A percentile compares a stretch with the other conserved stretches of the same genome.
Evolutionary conservation across 2,113 vertebrate species (phyloP).

Genomic region (Spermophilus dauricus): DNA sequence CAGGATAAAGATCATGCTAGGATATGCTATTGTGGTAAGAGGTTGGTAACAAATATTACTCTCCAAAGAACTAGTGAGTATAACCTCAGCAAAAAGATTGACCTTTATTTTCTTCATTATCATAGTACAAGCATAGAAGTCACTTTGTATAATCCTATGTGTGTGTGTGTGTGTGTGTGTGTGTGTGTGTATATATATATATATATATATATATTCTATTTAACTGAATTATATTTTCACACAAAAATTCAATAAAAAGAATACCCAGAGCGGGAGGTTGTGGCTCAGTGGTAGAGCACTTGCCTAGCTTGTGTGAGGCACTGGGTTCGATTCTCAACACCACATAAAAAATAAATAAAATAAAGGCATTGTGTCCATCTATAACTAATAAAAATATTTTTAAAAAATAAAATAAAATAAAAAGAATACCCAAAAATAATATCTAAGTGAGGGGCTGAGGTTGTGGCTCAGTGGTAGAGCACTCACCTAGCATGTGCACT

Average conservation of each 20-base stretch:
- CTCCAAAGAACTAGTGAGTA: background rate
- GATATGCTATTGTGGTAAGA: background rate
- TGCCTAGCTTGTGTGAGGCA: no score
- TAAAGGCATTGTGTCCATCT: no score
- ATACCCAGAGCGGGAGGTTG: background rate
- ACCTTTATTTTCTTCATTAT: background rate
- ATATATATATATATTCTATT: background rate
- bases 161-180: no score
- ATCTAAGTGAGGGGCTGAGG: no score
- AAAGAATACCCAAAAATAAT: slow-evolving; percentile 5
- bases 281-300: no score
- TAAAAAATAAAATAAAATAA: slow-evolving; percentile 9
- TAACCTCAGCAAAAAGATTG: slow-evolving; percentile 10
- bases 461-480: no score
- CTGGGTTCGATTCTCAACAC: no score
- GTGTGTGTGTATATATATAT: no score
- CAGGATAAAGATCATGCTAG: background rate
- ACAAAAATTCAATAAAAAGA: slow-evolving; percentile 3
- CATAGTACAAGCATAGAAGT: background rate
- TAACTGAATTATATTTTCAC: slow-evolving; percentile 40
- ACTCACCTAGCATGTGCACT: no score
- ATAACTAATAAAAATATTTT: background rate
- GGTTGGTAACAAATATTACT: slow-evolving; percentile 27
- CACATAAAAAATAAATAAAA: no score
- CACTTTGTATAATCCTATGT: background rate